Base-by-base conservation (phyloP, 1,140 invertebrate genomes). In the Pygmarrhopalites habei region DNA sequence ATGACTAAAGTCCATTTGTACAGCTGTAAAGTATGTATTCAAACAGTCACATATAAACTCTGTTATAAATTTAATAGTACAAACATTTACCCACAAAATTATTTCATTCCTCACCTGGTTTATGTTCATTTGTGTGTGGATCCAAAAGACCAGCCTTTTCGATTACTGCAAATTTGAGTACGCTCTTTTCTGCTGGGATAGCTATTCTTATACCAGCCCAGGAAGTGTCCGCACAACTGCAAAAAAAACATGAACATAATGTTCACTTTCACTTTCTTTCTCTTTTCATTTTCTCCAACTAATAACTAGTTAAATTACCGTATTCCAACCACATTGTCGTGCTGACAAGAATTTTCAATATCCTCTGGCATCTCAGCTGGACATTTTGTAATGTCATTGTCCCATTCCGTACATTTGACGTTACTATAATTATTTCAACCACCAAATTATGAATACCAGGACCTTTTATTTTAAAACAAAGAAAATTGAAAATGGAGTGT, bases 1-100 rank as follows among this genome's bases (percentile, higher is more conserved):
- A 58, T 89, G 84, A 56, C 93, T 90, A 76, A 98, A 95, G 77
- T 99, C 96, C 60, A 98, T 89, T 79, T 96, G 93, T 1, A 99
- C 75, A 0, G 95, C 96, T 77, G 75, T 21, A 72, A 72, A 57
- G n/a, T n/a, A n/a, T n/a, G n/a, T 49, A n/a, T n/a, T n/a, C 21
- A 17, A 26, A 53, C 10, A 53, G 28, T 5, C 5, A 35, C 5
- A 35, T 7, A 35, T 35, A 35, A 5, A 35, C 15, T 35, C 15
- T 35, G 15, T 35, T 35, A 35, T 35, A 35, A 35, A 35, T 35
- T 35, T 35, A 7, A 35, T 35, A 35, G 5, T 7, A 35, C 5
- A 15, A 35, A 35, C 15, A 35, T 35, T 35, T 35, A 7, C 15
- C 15, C 32, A 35, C 15, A 15, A 7, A 35, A 35, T 35, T 35